Percentiles rank a stretch among this genome's conserved stretches.
phyloP scores from a whole-genome alignment of 2,797 vertebrate genomes.

The Huso huso region DNA sequence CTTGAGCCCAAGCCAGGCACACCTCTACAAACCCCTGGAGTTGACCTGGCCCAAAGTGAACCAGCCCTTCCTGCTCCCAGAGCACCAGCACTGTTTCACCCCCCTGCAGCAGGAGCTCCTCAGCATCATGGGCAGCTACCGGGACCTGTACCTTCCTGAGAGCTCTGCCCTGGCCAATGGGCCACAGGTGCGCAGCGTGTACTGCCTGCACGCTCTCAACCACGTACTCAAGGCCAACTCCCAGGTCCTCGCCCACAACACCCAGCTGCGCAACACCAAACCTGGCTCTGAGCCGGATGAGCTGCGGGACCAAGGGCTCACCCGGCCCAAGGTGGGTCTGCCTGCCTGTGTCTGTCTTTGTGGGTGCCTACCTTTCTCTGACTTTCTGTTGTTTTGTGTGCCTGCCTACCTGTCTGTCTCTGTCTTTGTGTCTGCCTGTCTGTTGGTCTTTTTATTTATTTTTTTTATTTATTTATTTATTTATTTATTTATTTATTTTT shows the following conservation, averaged over 20 bases:
- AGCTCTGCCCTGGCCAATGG: conserved; percentile 61
- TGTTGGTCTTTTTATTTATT: no score
- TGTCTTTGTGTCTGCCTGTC: no score
- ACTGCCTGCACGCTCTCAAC: conserved; percentile 86
- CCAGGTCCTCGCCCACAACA: conserved; percentile 77
- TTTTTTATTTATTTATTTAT: no score
- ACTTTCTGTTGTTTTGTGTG: no score
- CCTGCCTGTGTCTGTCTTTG: no score
- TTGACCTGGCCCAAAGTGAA: conserved; percentile 66
- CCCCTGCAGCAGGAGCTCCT: conserved; percentile 80
- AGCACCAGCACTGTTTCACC: conserved; percentile 40
- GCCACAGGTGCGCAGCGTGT: conserved; percentile 65
- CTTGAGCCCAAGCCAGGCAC: conserved; percentile 50
- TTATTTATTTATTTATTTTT: no score
- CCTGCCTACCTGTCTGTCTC: no score
- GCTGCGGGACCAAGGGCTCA: conserved; percentile 86
- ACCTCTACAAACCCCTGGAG: conserved; percentile 75
- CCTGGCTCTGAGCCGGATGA: conserved; percentile 54
- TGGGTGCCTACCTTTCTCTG: no score
- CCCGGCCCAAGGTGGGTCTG: conserved; percentile 81
- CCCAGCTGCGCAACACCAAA: conserved; percentile 52
- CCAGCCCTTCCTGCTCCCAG: conserved; percentile 37
- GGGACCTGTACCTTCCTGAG: conserved; percentile 80
- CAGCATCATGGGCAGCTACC: conserved; percentile 77
- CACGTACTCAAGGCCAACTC: conserved; percentile 89